phyloP scores from a whole-genome alignment of 2,113 vertebrate genomes.

The Oncorhynchus nerka region DNA sequence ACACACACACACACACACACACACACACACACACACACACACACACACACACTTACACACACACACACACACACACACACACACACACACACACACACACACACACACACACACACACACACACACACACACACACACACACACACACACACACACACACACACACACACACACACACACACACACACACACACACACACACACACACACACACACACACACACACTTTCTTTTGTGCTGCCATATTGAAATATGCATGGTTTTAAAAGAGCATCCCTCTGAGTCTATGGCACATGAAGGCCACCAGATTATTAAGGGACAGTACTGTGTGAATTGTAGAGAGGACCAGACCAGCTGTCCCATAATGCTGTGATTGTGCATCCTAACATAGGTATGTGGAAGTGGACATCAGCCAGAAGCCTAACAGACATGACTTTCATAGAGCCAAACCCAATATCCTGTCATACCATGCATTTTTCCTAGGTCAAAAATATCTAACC shows the following conservation, averaged over 20 bases:
- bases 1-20: conserved; percentile 58
- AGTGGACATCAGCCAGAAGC: conserved; percentile 17
- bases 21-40: conserved; percentile 51
- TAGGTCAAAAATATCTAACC: too few species aligned
- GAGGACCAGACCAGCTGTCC: conserved; percentile 12
- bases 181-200: conserved; percentile 51
- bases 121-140: conserved; percentile 59
- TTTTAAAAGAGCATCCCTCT: conserved; percentile 48
- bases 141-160: conserved; percentile 59
- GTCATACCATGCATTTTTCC: too few species aligned
- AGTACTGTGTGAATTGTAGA: conserved; percentile 28
- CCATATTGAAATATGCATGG: conserved; percentile 60
- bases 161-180: conserved; percentile 58
- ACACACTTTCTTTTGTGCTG: conserved; percentile 55
- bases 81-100: conserved; percentile 51
- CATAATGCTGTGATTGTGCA: conserved; percentile 40
- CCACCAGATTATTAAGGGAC: conserved; percentile 43
- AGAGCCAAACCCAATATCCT: too few species aligned
- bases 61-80: conserved; percentile 46
- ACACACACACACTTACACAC: conserved; percentile 52
- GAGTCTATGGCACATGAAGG: conserved; percentile 42
- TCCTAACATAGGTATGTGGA: conserved; percentile 29
- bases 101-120: conserved; percentile 40
- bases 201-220: conserved; percentile 52
- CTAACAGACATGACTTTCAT: conserved; percentile 22